Evolutionary conservation across 1,140 invertebrate species (phyloP), one percentile per base, ranked within the genome.

Genomic region (Drosophila mojavensis): DNA sequence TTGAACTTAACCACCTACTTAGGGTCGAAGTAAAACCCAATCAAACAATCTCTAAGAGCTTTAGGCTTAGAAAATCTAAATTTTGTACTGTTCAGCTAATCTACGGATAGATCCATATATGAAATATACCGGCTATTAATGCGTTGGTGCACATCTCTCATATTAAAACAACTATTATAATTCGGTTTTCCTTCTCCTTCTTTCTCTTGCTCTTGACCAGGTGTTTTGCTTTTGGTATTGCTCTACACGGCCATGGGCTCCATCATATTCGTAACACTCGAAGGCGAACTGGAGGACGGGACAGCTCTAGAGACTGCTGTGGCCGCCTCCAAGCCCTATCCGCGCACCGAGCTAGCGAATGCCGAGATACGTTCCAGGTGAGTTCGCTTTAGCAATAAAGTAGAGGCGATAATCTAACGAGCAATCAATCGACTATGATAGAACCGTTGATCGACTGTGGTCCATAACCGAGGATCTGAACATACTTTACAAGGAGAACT

Each of bases 401-500:
- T 15, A 55, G 0, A 9, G 1, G 3, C 39, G 50, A 33, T n/a
- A 3, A 55, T 41, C 4, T 20, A 39, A 24, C 30, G 28, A 9
- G 7, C 2, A 2, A 28, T n/a, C 20, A 7, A 11, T 13, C 5
- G 1, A 10, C 28, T 28, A 11, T 26, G 10, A 0, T 17, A 92
- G 91, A 77, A 97, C 96, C 1, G 96, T 97, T 0, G 96, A 96
- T 90, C 94, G 95, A 17, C 93, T 98, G 30, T 99, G 98, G 98
- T 97, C 97, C 51, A 97, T 98, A 74, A 98, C 98, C 0, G 97
- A 98, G 92, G 96, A 97, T 89, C 94, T 99, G 13, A 98, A 98
- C 90, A 98, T 98, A 73, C 93, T 99, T 11, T 98, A 98, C 92
- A 97, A 97, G 81, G 97, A 98, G 78, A 98, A 99, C 92, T 99